Conservation (phyloP, 2,888 invertebrate genomes). For the Drosophila atripex region DNA sequence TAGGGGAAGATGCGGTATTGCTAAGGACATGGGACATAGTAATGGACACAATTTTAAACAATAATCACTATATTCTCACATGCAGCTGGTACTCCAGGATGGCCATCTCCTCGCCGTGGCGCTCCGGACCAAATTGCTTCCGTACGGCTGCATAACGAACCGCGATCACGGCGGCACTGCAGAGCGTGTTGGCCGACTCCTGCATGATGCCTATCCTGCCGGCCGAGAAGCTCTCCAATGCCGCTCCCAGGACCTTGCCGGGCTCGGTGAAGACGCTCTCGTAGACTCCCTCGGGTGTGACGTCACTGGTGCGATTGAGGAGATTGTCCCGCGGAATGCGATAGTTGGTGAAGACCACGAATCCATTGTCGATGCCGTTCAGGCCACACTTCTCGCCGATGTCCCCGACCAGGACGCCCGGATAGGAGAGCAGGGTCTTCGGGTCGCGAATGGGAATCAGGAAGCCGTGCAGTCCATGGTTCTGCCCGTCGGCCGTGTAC, state of each 20-base stretch:
- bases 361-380: constrained; percentile 97
- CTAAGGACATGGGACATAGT: constrained; percentile 81
- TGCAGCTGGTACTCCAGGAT: constrained; percentile 93
- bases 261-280: constrained; percentile 96
- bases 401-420: constrained; percentile 94
- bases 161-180: constrained; percentile 89
- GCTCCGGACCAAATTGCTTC: constrained; percentile 90
- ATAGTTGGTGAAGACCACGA: constrained; percentile 94
- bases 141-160: constrained; percentile 91
- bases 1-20: constrained; percentile 90
- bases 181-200: constrained; percentile 85
- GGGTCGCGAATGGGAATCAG: constrained; percentile 93
- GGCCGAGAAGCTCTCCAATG: constrained; percentile 93
- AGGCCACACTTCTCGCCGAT: constrained; percentile 97
- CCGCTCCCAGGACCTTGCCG: constrained; percentile 92
- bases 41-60: background rate
- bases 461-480: constrained; percentile 95
- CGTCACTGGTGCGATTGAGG: constrained; percentile 94
- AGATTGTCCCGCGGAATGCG: constrained; percentile 93
- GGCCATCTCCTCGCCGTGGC: constrained; percentile 87
- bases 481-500: constrained; percentile 89
- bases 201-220: constrained; percentile 90
- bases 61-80: constrained; percentile 82
- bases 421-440: constrained; percentile 89
- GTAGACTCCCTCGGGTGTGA: constrained; percentile 93